Evolutionary conservation across 2,113 vertebrate species (phyloP).

Genomic region (Zootoca vivipara): DNA sequence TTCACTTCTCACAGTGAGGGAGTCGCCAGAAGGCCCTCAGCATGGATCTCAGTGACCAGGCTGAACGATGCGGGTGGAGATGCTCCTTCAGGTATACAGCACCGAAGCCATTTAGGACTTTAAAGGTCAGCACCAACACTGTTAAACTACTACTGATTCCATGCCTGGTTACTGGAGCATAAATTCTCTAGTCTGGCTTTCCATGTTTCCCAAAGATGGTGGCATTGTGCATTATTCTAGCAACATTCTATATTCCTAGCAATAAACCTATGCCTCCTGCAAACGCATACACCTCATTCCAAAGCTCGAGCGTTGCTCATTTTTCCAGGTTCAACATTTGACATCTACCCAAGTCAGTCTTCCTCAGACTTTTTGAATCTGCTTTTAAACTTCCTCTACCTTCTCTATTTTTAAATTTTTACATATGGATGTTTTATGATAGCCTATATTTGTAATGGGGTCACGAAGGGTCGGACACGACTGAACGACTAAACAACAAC

Average conservation of each 20-base stretch:
- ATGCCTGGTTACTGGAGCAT: not conserved
- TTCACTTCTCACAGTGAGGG: no score
- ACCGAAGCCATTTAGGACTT: no score
- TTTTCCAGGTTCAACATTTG: not conserved
- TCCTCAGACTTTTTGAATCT: not conserved
- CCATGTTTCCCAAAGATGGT: not conserved
- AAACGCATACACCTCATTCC: not conserved
- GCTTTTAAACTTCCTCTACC: not conserved
- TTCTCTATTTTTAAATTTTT: not conserved
- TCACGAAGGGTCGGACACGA: no score
- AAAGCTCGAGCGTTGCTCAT: not conserved
- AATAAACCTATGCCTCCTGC: not conserved
- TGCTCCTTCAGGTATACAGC: no score
- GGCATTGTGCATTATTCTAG: not conserved
- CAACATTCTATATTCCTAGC: not conserved
- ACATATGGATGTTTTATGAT: no score
- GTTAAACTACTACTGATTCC: not conserved
- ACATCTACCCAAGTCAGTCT: not conserved
- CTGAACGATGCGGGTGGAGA: no score
- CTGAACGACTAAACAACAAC: no score
- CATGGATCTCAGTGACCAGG: no score
- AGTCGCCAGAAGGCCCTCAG: no score
- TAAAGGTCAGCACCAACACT: no score
- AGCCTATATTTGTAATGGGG: no score
- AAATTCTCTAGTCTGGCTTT: not conserved